Evolutionary conservation across 2,797 vertebrate species (phyloP).

Genomic region (Borostomias antarcticus): DNA sequence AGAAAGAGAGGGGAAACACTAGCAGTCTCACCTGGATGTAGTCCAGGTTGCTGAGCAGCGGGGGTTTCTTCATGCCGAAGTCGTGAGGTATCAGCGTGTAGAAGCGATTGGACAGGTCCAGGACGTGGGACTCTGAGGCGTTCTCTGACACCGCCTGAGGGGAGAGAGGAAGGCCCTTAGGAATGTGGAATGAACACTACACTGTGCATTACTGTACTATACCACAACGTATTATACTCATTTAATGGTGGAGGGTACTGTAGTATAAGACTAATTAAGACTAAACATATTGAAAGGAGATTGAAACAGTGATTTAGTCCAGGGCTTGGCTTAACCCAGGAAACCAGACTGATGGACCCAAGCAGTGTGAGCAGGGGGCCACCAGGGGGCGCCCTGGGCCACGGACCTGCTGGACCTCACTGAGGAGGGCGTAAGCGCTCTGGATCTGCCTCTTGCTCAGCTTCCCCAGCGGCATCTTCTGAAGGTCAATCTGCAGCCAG

Average conservation of each 20-base stretch:
- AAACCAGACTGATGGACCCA: too few species aligned
- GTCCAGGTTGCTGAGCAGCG: constrained; percentile 88
- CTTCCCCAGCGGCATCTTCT: constrained; percentile 98
- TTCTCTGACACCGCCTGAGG: constrained; percentile 87
- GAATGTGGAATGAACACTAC: too few species aligned
- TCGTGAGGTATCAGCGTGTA: constrained; percentile 98
- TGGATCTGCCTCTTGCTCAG: constrained; percentile 98
- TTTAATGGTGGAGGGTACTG: too few species aligned
- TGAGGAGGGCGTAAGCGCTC: constrained; percentile 93
- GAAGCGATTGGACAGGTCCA: constrained; percentile 98
- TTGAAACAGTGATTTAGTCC: too few species aligned
- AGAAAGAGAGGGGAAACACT: too few species aligned
- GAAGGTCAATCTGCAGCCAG: constrained; percentile 94
- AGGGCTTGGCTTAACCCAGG: too few species aligned
- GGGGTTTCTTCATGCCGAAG: constrained; percentile 99
- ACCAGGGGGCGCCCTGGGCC: neutral
- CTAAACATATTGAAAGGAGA: too few species aligned
- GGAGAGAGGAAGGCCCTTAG: too few species aligned
- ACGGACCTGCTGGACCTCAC: constrained; percentile 93
- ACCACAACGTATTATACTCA: too few species aligned
- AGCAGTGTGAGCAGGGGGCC: too few species aligned
- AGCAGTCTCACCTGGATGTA: constrained; percentile 94
- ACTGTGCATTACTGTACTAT: too few species aligned
- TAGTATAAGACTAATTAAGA: too few species aligned
- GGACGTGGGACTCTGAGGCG: constrained; percentile 84